Evolutionary conservation across 2,797 vertebrate genomes (phyloP).

Genomic region (Harpagifer antarcticus): DNA sequence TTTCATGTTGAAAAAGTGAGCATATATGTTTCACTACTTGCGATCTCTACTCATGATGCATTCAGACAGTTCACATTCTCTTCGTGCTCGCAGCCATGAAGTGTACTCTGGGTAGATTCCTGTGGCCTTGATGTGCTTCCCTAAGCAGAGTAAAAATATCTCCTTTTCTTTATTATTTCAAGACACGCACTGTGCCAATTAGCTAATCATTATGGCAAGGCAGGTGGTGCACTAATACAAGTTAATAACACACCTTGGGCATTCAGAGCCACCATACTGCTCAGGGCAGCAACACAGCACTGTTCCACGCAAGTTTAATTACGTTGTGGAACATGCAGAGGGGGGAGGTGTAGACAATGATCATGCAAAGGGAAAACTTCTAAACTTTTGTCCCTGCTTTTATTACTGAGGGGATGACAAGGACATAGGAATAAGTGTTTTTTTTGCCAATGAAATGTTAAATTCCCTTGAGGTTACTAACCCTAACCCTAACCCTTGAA

Average conservation of each 20-base stretch:
- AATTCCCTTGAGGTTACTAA: not conserved
- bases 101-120: slow-evolving; percentile 15
- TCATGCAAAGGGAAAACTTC: slow-evolving; percentile 28
- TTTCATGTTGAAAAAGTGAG: slow-evolving; percentile 6
- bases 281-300: slow-evolving; percentile 70
- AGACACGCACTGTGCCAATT: slow-evolving; percentile 85
- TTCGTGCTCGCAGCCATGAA: slow-evolving; percentile 8
- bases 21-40: not conserved
- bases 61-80: not conserved
- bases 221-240: slow-evolving; percentile 86
- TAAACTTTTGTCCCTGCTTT: slow-evolving; percentile 40
- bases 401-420: slow-evolving; percentile 32
- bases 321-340: slow-evolving; percentile 64
- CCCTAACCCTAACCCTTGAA: no score
- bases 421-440: slow-evolving; percentile 14
- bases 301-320: slow-evolving; percentile 73
- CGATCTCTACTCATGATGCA: not conserved
- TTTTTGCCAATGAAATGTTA: not conserved
- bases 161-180: slow-evolving; percentile 83
- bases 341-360: slow-evolving; percentile 20
- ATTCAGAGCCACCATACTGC: slow-evolving; percentile 74
- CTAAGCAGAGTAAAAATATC: slow-evolving; percentile 77
- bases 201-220: slow-evolving; percentile 86
- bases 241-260: slow-evolving; percentile 87
- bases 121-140: slow-evolving; percentile 54